phyloP scores from a whole-genome alignment of 2,113 vertebrate genomes.

The Myxocyprinus asiaticus region DNA sequence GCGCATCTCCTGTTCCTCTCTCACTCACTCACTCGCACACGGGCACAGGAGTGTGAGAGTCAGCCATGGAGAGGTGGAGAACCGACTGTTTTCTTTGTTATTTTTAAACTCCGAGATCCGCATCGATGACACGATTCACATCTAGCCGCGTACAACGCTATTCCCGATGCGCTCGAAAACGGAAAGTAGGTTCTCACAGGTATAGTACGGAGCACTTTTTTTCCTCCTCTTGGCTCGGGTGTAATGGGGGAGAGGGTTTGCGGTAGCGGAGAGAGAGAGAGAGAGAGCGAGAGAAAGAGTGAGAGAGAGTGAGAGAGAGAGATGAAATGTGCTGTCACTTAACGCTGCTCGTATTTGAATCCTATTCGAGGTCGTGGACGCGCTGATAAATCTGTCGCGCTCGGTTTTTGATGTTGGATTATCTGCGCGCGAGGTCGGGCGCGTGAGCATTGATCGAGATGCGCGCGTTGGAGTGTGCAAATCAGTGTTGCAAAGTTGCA shows the following conservation, averaged over 20 bases:
- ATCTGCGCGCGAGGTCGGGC: background rate
- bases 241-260: slow-evolving; percentile 65
- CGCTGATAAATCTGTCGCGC: slow-evolving; percentile 38
- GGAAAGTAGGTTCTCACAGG: slow-evolving; percentile 69
- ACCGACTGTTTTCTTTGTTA: slow-evolving; percentile 78
- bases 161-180: slow-evolving; percentile 68
- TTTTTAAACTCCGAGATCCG: slow-evolving; percentile 74
- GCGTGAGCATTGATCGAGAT: background rate
- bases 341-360: slow-evolving; percentile 61
- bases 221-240: slow-evolving; percentile 49
- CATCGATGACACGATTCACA: slow-evolving; percentile 66
- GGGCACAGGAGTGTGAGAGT: slow-evolving; percentile 68
- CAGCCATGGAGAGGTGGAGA: slow-evolving; percentile 76
- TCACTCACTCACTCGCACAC: slow-evolving; percentile 44
- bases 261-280: slow-evolving; percentile 60
- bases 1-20: slow-evolving; percentile 59
- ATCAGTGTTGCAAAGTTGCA: slow-evolving; percentile 79
- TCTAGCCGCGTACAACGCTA: slow-evolving; percentile 58
- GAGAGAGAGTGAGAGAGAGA: slow-evolving; percentile 28
- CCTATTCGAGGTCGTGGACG: slow-evolving; percentile 23
- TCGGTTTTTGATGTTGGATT: background rate
- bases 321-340: slow-evolving; percentile 65
- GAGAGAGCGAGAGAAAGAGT: slow-evolving; percentile 45
- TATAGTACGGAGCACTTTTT: slow-evolving; percentile 74
- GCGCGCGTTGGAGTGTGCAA: slow-evolving; percentile 49